These are phyloP conservation scores for Pteromalus puparum DNA, from an alignment of 1,140 invertebrate species.

Conservation along the genomic window DNA sequence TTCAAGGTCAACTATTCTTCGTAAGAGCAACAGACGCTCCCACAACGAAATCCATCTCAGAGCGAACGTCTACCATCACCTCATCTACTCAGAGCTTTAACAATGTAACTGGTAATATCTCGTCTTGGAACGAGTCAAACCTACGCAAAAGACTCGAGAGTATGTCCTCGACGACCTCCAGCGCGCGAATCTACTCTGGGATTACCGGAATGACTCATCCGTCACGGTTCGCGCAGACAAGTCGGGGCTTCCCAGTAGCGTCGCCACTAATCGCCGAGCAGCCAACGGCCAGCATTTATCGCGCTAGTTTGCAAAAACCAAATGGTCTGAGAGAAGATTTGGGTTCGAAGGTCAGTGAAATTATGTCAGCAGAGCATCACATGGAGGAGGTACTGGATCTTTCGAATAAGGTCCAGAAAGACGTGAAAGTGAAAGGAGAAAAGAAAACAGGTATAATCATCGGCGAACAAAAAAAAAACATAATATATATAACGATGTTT, in stretches of 20 bases:
- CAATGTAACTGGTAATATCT: no score
- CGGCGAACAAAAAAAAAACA: no score
- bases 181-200: neutral
- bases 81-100: neutral
- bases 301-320: neutral
- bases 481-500: neutral
- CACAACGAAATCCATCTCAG: neutral
- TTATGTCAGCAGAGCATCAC: constrained; percentile 1
- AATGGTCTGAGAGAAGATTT: neutral
- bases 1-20: constrained; percentile 47
- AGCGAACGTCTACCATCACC: constrained; percentile 30
- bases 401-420: constrained; percentile 19
- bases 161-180: neutral
- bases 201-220: neutral
- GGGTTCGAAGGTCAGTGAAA: neutral
- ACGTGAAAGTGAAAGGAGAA: no score
- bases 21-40: constrained; percentile 49
- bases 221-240: neutral
- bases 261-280: neutral
- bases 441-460: neutral
- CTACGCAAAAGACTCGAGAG: constrained; percentile 24
- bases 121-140: constrained; percentile 29
- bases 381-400: constrained; percentile 42
- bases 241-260: neutral
- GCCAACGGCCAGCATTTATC: neutral